phyloP scores from a whole-genome alignment of 2,113 vertebrate species.

The Coracopsis vasa region DNA sequence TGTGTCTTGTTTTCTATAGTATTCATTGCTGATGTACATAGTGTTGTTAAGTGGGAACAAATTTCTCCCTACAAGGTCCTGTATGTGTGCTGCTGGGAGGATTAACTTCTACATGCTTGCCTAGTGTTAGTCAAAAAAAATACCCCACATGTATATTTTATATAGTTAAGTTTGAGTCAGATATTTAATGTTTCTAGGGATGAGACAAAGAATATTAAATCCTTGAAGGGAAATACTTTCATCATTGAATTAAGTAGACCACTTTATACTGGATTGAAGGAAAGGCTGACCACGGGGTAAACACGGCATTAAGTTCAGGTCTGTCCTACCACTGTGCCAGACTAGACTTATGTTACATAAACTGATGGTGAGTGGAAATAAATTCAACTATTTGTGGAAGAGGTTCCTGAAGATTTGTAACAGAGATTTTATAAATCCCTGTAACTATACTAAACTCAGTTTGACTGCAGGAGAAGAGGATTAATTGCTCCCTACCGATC shows the following conservation, averaged over 20 bases:
- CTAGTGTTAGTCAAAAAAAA: background rate
- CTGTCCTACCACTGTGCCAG: background rate
- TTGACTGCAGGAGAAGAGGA: background rate
- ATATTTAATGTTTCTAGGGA: background rate
- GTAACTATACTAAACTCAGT: background rate
- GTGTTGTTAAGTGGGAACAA: background rate
- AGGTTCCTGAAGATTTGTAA: background rate
- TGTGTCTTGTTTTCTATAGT: background rate
- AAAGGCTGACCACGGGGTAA: background rate
- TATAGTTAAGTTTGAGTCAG: background rate
- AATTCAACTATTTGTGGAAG: background rate
- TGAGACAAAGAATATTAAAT: background rate
- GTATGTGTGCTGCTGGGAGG: background rate
- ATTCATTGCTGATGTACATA: background rate
- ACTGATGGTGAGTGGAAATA: background rate
- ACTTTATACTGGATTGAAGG: background rate
- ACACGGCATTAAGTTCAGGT: background rate
- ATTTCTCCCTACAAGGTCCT: background rate
- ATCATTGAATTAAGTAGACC: background rate
- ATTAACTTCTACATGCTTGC: background rate
- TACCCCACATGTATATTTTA: fast-evolving
- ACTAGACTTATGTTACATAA: background rate
- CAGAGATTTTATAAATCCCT: background rate
- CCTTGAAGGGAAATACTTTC: background rate
- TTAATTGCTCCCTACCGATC: background rate